These are phyloP conservation scores for Unio delphinus DNA, from an alignment of 2,888 invertebrate species.

Conservation along the genomic window DNA sequence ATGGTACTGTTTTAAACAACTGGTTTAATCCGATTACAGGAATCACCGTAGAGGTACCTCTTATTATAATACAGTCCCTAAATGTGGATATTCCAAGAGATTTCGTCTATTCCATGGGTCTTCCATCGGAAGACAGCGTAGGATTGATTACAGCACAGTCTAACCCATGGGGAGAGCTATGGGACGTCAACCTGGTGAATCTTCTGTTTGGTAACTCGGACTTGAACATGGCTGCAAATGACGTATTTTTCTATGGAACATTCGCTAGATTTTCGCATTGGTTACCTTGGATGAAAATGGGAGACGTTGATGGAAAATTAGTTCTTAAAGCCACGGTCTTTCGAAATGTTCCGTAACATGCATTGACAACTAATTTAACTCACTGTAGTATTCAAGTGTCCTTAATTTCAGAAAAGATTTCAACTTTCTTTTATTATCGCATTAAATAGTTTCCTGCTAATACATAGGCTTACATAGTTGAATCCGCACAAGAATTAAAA, in stretches of 20 bases:
- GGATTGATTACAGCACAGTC: constrained; percentile 27
- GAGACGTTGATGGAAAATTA: constrained; percentile 25
- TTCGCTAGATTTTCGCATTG: constrained; percentile 25
- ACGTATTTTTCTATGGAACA: constrained; percentile 30
- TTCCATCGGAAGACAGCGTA: constrained; percentile 17
- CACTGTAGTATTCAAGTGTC: too few species aligned
- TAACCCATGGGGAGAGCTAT: constrained; percentile 9
- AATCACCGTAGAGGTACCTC: constrained; percentile 11
- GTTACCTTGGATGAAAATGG: constrained; percentile 41
- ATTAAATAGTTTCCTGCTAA: too few species aligned
- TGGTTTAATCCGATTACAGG: constrained; percentile 37
- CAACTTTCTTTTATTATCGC: too few species aligned
- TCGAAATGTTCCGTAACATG: not conserved
- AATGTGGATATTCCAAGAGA: constrained; percentile 23
- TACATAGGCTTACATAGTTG: too few species aligned
- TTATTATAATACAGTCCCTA: not conserved
- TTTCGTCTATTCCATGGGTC: constrained; percentile 26
- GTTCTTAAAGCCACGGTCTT: constrained; percentile 24
- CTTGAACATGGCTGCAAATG: not conserved
- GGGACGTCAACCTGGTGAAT: constrained; percentile 27
- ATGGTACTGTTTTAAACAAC: constrained; percentile 9
- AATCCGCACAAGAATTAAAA: too few species aligned
- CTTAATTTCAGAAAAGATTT: too few species aligned
- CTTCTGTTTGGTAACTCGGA: constrained; percentile 22
- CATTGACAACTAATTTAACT: too few species aligned